Evolutionary conservation across 2,797 vertebrate species (phyloP).

Genomic region (Scomberomorus guttatus): DNA sequence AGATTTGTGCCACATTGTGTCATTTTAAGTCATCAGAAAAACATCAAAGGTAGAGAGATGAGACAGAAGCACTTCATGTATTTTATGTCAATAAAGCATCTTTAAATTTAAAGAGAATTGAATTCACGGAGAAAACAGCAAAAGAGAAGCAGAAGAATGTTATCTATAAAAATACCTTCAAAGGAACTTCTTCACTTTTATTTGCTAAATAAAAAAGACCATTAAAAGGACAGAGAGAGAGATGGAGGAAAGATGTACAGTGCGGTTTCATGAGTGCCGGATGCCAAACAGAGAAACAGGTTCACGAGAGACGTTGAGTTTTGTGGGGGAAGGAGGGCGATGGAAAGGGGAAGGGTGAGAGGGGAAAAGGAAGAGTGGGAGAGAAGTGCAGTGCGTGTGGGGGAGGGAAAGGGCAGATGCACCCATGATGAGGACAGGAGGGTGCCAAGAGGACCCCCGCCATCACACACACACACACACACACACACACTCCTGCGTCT

Average conservation of each 20-base stretch:
- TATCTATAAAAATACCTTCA: neutral
- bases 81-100: neutral
- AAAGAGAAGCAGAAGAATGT: neutral
- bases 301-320: conserved; percentile 40
- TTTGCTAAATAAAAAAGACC: conserved; percentile 2
- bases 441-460: conserved; percentile 34
- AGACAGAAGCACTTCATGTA: conserved; percentile 5
- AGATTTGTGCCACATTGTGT: neutral
- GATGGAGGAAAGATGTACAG: neutral
- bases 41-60: conserved; percentile 19
- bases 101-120: conserved; percentile 22
- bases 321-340: conserved; percentile 6
- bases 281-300: neutral
- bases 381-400: conserved; percentile 41
- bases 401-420: conserved; percentile 56
- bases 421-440: conserved; percentile 48
- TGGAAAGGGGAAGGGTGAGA: conserved; percentile 26
- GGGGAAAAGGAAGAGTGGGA: conserved; percentile 40
- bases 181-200: conserved; percentile 5
- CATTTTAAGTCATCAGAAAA: conserved; percentile 7
- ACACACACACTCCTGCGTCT: conserved; percentile 5
- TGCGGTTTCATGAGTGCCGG: neutral
- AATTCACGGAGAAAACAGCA: neutral
- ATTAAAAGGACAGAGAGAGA: neutral
- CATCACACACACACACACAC: neutral